Evolutionary conservation across 1,140 invertebrate genomes (phyloP).

Genomic region (Medauroidea extradentata): DNA sequence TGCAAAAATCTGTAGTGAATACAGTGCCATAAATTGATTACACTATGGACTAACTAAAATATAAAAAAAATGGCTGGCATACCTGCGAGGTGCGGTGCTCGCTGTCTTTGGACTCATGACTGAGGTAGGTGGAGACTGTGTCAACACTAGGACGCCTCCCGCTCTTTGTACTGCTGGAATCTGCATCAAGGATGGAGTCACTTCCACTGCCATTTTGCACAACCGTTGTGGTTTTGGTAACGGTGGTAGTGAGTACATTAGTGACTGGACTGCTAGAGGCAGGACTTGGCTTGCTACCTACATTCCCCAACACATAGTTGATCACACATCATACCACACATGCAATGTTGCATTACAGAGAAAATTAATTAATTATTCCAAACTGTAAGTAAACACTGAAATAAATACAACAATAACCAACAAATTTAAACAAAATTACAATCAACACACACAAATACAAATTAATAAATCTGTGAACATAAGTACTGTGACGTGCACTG

Average conservation of each 20-base stretch:
- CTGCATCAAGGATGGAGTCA: conserved; percentile 47
- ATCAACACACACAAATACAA: too few species aligned
- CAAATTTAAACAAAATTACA: too few species aligned
- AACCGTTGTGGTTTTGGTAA: neutral
- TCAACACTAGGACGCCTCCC: conserved; percentile 73
- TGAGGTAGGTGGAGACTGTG: conserved; percentile 82
- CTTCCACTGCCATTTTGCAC: neutral
- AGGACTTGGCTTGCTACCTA: neutral
- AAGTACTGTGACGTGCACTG: too few species aligned
- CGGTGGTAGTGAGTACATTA: neutral
- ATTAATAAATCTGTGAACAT: too few species aligned
- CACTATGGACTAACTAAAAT: too few species aligned
- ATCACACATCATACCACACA: neutral
- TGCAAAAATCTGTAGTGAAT: neutral
- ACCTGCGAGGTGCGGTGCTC: conserved; percentile 40
- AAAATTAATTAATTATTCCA: too few species aligned
- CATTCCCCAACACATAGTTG: neutral
- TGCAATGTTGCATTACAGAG: too few species aligned
- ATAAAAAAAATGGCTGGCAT: too few species aligned
- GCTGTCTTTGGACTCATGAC: conserved; percentile 61
- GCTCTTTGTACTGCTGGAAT: conserved; percentile 65
- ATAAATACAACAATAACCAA: too few species aligned
- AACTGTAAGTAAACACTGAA: too few species aligned
- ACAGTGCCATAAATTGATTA: too few species aligned
- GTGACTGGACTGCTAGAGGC: too few species aligned